These are phyloP conservation scores for Stratiomys singularior DNA, from an alignment of 2,888 invertebrate species.

Conservation along the genomic window DNA sequence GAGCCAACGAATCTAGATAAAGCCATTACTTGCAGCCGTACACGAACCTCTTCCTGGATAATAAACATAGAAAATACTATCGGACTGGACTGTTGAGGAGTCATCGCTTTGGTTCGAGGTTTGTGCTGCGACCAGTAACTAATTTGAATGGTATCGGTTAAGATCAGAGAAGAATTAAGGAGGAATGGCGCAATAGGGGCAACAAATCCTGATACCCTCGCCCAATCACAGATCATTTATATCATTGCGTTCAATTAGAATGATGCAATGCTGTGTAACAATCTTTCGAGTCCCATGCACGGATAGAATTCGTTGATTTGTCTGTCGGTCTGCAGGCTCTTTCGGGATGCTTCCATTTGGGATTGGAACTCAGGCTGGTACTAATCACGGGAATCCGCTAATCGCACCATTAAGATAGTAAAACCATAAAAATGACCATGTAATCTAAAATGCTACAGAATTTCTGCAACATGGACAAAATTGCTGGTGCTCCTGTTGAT, in stretches of 20 bases:
- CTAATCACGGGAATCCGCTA: constrained; percentile 48
- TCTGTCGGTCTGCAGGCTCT: background rate
- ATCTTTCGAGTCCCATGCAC: background rate
- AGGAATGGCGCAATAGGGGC: background rate
- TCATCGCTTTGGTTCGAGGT: too few species aligned
- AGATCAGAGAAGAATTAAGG: constrained; percentile 33
- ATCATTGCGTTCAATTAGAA: constrained; percentile 17
- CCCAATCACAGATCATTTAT: constrained; percentile 33
- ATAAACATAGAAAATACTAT: constrained; percentile 24
- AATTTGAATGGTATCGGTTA: constrained; percentile 44
- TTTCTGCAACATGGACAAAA: constrained; percentile 34
- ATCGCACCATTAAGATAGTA: constrained; percentile 50
- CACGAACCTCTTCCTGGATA: constrained; percentile 36
- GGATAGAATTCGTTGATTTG: background rate
- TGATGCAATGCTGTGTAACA: background rate
- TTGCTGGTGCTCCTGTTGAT: constrained; percentile 6
- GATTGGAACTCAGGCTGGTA: constrained; percentile 40
- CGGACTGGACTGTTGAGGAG: background rate
- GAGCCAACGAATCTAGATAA: constrained; percentile 31
- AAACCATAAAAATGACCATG: constrained; percentile 48
- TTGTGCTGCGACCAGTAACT: constrained; percentile 29
- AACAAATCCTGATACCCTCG: background rate
- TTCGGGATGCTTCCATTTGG: background rate
- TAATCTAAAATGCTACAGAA: constrained; percentile 45
- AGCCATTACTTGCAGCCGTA: constrained; percentile 31